Evolutionary conservation across 2,113 vertebrate genomes (phyloP).

Genomic region (Maccullochella peelii): DNA sequence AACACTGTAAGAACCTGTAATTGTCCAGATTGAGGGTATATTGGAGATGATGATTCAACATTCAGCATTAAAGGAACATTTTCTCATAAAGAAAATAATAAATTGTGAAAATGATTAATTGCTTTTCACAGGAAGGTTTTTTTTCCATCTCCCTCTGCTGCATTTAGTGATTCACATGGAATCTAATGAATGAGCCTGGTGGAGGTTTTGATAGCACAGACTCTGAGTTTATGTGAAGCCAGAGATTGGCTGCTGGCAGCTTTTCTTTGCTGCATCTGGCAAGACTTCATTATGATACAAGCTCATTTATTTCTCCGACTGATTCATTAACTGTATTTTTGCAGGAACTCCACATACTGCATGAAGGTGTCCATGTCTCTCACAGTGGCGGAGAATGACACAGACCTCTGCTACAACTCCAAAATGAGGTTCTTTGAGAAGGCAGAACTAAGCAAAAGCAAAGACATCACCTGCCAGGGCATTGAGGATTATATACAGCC

Average conservation of each 20-base stretch:
- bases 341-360: conserved; percentile 98
- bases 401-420: conserved; percentile 97
- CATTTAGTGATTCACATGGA: conserved; percentile 23
- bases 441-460: conserved; percentile 98
- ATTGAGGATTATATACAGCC: conserved; percentile 94
- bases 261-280: conserved; percentile 17
- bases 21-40: conserved; percentile 11
- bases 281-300: background rate
- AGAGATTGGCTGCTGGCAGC: conserved; percentile 8
- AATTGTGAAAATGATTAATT: conserved; percentile 13
- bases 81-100: background rate
- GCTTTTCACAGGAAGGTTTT: background rate
- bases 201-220: conserved; percentile 7
- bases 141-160: conserved; percentile 4
- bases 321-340: conserved; percentile 62
- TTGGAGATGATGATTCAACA: background rate
- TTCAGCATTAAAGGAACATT: conserved; percentile 3
- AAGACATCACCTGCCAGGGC: conserved; percentile 94
- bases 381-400: conserved; percentile 96
- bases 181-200: conserved; percentile 35
- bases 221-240: conserved; percentile 17
- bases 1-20: conserved; percentile 38
- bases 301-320: background rate
- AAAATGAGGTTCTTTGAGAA: conserved; percentile 98
- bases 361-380: conserved; percentile 99